Evolutionary conservation across 2,797 vertebrate genomes (phyloP), one percentile per base, ranked within the genome.

Genomic region (Argyrosomus regius): DNA sequence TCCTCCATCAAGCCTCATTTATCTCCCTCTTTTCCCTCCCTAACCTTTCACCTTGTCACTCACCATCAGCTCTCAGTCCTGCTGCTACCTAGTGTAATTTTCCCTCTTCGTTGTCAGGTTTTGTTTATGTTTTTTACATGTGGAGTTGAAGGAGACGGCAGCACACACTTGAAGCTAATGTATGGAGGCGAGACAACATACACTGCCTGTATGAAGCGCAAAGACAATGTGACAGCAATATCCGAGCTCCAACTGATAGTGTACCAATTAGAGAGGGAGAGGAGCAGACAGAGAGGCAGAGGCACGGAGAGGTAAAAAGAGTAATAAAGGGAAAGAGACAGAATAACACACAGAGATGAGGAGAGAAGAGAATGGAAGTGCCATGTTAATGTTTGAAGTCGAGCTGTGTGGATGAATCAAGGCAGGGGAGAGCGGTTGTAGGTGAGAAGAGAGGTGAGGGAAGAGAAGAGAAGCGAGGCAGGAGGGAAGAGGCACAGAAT

Each of bases 181-280:
- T 82, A 85, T 11, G 78, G 77, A 78, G 72, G 41, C 2, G 6
- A 78, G 67, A 54, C 41, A 64, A 66, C 35, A 35, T 9, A 28
- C 50, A 1, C 16, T 6, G 64, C 20, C 75, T 57, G 65, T 64
- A 8, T 45, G 71, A 83, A 72, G 75, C 75, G 58, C 50, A 73
- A 43, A 75, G 78, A 82, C 74, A 63, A 78, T 86, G 70, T 86
- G 86, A 90, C 79, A 68, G 84, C 69, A 3, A 80, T 67, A 75
- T 78, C 48, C 64, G 76, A 82, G 75, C 78, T 73, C 81, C 81
- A 35, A 83, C 81, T 75, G 88, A 84, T 89, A 77, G 54, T 31
- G 57, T 16, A 83, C 80, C 89, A 92, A 90, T 92, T 91, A 91
- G 67, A 78, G 86, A 48, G 78, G 79, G 57, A 84, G 85, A 69